Evolutionary conservation across 2,888 invertebrate species (phyloP), one percentile per base, ranked within the genome.

Genomic region (Sycophila texana): DNA sequence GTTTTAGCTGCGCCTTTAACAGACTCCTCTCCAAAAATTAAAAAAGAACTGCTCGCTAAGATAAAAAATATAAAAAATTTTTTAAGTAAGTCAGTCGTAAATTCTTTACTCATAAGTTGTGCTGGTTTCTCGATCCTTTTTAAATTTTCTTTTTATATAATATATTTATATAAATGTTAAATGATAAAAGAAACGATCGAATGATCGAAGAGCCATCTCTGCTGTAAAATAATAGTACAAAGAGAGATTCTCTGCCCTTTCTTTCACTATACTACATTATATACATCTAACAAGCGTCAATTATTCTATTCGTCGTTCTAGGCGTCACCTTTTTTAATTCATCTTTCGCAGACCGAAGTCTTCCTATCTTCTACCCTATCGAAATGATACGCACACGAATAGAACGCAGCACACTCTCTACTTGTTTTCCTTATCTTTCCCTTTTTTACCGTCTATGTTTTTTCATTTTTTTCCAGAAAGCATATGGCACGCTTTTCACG

Each of bases 221-320:
- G 47, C 55, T 68, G 58, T 75, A 68, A 81, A 72, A 10, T 39
- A 39, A 39, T 39, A 39, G 22, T 78, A 73, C 67, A 75, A 74
- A 78, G 13, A 71, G 26, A 75, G 57, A 71, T 77, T 60, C 72
- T 78, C 72, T 75, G 78, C 61, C 63, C 65, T 80, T 73, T 79
- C 82, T 84, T 84, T 39, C 39, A 39, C 86, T 88, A 88, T 88
- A 85, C 88, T 89, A 89, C 88, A 88, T 84, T 89, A 89, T 89
- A 85, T 89, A 89, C 89, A 89, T 85, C 85, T 85, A 87, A 84
- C 86, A 87, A 88, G 85, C 86, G 86, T 86, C 83, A 84, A 82
- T 83, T 83, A 84, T 79, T 81, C 75, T 80, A 74, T 81, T 84
- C 79, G 68, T 60, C 55, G 58, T 30, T 53, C 79, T 79, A 80